A percentile compares a stretch with the other conserved stretches of the same genome.
These are phyloP conservation scores for Conomelus anceps DNA, from an alignment of 2,888 invertebrate species.

Conservation along the genomic window DNA sequence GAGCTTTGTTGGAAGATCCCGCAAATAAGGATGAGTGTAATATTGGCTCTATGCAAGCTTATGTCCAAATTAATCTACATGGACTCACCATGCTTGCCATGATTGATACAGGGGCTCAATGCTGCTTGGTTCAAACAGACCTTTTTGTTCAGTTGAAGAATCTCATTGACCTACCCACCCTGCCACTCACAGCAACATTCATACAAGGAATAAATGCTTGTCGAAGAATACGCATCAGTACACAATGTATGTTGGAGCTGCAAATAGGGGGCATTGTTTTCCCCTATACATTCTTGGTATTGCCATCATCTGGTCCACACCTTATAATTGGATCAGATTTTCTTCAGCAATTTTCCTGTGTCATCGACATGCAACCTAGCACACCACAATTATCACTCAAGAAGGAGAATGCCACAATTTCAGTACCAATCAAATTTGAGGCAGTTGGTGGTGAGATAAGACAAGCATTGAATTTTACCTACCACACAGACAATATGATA, in stretches of 20 bases:
- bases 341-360: background rate
- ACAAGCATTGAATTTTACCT: background rate
- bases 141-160: background rate
- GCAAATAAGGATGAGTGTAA: background rate
- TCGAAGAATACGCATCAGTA: background rate
- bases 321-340: background rate
- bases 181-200: background rate
- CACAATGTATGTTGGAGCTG: background rate
- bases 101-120: background rate
- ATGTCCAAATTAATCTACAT: background rate
- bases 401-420: background rate
- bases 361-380: background rate
- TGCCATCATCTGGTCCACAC: background rate
- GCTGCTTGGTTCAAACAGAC: background rate
- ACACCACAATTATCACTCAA: too few species aligned
- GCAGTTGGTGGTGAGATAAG: background rate
- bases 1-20: background rate
- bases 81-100: background rate
- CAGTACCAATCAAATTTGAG: background rate
- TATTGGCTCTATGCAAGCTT: background rate
- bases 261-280: background rate
- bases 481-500: background rate
- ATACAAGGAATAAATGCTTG: background rate
- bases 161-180: background rate
- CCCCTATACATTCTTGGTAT: background rate